Conservation (phyloP, 2,888 invertebrate genomes). For the Ctena decussata region DNA sequence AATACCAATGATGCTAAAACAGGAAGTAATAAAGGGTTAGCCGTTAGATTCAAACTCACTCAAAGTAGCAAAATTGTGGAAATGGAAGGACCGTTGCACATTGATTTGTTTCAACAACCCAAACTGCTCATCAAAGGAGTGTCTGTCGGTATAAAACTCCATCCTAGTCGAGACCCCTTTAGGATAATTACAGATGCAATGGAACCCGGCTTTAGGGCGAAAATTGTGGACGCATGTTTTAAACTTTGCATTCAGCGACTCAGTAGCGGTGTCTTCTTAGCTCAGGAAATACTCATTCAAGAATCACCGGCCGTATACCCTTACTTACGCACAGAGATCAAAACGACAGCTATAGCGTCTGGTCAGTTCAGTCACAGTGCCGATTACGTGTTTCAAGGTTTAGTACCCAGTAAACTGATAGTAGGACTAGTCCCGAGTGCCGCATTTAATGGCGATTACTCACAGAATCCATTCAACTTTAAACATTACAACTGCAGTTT, state of each 20-base stretch:
- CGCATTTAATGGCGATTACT: slow-evolving; percentile 28
- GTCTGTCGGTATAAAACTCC: slow-evolving; percentile 14
- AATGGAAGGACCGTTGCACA: slow-evolving; percentile 45
- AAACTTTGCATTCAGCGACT: slow-evolving; percentile 54
- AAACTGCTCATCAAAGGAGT: slow-evolving; percentile 42
- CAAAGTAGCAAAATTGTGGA: slow-evolving; percentile 42
- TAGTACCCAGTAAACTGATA: slow-evolving; percentile 31
- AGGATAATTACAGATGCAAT: slow-evolving; percentile 35
- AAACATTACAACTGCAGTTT: slow-evolving; percentile 42
- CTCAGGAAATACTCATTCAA: slow-evolving; percentile 35
- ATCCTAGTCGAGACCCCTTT: slow-evolving; percentile 38
- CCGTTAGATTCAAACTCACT: not conserved
- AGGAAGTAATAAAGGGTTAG: slow-evolving; percentile 33
- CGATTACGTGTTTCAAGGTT: slow-evolving; percentile 40
- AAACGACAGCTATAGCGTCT: slow-evolving; percentile 41
- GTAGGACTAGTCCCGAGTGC: slow-evolving; percentile 22
- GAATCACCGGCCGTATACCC: slow-evolving; percentile 49
- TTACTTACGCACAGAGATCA: slow-evolving; percentile 38
- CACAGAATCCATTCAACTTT: slow-evolving; percentile 41
- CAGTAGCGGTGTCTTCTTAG: slow-evolving; percentile 30
- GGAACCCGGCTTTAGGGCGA: slow-evolving; percentile 10
- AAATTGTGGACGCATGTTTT: slow-evolving; percentile 49
- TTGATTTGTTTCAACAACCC: slow-evolving; percentile 48
- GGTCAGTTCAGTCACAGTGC: slow-evolving; percentile 38
- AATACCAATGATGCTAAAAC: slow-evolving; percentile 35